Evolutionary conservation across 2,797 vertebrate genomes (phyloP).

Genomic region (Onychomys arenicola): DNA sequence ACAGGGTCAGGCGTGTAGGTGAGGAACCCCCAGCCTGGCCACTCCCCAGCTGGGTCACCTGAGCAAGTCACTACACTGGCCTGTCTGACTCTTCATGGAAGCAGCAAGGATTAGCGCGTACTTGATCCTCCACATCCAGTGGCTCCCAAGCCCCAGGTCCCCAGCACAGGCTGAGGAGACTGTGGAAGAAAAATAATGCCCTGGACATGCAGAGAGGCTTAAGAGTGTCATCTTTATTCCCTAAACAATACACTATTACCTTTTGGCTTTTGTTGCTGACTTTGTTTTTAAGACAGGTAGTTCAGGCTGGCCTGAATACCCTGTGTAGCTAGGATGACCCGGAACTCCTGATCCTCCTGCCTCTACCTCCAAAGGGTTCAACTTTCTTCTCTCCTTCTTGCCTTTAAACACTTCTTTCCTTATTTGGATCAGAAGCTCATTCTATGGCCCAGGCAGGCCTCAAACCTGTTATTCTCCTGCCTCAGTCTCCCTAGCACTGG

Average conservation of each 20-base stretch:
- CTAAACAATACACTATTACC: too few relatives aligned
- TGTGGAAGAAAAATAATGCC: background rate
- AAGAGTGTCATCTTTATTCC: background rate
- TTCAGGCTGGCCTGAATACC: background rate
- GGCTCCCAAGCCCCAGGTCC: background rate
- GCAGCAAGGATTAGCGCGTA: background rate
- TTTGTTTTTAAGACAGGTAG: background rate
- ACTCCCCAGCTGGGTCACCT: background rate
- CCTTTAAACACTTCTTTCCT: background rate
- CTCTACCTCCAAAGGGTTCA: background rate
- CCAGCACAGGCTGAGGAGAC: background rate
- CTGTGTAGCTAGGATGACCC: background rate
- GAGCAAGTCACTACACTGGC: background rate
- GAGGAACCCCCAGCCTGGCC: background rate
- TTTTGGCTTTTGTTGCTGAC: background rate
- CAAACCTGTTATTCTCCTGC: background rate
- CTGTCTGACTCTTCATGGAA: background rate
- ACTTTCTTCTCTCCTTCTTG: background rate
- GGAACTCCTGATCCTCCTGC: background rate
- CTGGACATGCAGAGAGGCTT: background rate
- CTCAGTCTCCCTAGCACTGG: background rate
- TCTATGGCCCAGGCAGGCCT: background rate
- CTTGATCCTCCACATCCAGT: background rate
- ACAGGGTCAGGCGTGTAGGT: too few relatives aligned
- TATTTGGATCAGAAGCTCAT: background rate